A percentile compares a stretch with the other conserved stretches of the same genome.
Evolutionary conservation across 2,888 invertebrate genomes (phyloP).

Genomic region (Conomelus anceps): DNA sequence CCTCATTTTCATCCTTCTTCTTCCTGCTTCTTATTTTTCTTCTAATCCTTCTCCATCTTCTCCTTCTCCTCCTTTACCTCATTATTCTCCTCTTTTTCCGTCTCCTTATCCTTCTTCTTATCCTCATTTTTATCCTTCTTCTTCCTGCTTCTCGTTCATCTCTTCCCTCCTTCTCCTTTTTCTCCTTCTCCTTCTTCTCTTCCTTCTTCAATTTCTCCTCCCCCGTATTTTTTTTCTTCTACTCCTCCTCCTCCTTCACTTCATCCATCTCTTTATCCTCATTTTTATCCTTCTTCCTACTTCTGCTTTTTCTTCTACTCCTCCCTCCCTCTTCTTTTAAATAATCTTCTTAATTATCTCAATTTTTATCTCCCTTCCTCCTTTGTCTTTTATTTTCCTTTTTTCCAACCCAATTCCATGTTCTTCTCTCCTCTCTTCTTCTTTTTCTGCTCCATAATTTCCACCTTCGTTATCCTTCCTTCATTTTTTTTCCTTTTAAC

Average conservation of each 20-base stretch:
- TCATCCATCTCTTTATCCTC: not conserved
- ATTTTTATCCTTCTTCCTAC: not conserved
- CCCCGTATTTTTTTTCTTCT: too few species aligned
- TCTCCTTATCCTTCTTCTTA: not conserved
- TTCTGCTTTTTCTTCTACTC: not conserved
- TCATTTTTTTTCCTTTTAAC: too few species aligned
- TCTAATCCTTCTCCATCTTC: not conserved
- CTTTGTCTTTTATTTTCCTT: too few species aligned
- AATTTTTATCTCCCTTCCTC: too few species aligned
- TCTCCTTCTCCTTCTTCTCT: too few species aligned
- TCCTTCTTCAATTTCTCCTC: too few species aligned
- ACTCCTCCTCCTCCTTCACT: too few species aligned
- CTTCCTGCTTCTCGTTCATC: not conserved
- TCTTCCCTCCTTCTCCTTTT: not conserved
- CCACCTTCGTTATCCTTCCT: too few species aligned
- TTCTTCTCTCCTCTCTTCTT: too few species aligned
- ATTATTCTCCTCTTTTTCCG: not conserved
- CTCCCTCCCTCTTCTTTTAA: not conserved
- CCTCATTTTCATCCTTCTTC: not conserved
- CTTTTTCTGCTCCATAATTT: too few species aligned
- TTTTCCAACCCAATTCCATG: too few species aligned
- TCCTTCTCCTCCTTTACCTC: not conserved
- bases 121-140: not conserved
- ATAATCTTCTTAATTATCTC: too few species aligned
- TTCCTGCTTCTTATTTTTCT: not conserved